A percentile compares a stretch with the other conserved stretches of the same genome.
Evolutionary conservation across 2,797 vertebrate genomes (phyloP).

Genomic region (Botia kubotai): DNA sequence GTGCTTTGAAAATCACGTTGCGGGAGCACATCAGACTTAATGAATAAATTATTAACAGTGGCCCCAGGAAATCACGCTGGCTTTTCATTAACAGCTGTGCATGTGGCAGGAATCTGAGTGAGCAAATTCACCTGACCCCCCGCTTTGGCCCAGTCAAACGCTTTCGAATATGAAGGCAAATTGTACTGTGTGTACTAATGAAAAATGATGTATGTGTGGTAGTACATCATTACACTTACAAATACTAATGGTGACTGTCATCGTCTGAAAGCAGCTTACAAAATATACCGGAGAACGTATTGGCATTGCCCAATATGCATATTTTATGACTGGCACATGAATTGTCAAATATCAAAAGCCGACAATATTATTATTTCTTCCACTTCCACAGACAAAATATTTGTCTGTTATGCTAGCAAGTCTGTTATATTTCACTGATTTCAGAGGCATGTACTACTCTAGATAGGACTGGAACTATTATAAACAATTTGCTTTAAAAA

Average conservation of each 20-base stretch:
- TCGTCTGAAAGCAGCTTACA: too few species aligned
- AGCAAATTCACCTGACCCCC: slow-evolving; percentile 77
- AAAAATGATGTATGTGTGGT: too few species aligned
- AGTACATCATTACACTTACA: too few species aligned
- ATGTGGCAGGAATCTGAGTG: slow-evolving; percentile 37
- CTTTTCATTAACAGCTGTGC: slow-evolving; percentile 37
- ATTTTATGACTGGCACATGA: neutral
- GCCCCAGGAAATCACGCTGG: slow-evolving; percentile 60
- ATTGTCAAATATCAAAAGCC: neutral
- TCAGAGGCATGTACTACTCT: too few species aligned
- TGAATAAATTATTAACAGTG: slow-evolving; percentile 68
- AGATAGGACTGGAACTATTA: too few species aligned
- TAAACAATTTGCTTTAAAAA: too few species aligned
- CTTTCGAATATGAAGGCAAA: slow-evolving; percentile 10
- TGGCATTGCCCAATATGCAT: neutral
- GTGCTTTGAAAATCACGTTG: slow-evolving; percentile 54
- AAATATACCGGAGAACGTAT: neutral
- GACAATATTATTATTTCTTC: too few species aligned
- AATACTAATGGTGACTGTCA: too few species aligned
- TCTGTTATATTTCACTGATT: too few species aligned
- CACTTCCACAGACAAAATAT: too few species aligned
- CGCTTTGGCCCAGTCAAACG: slow-evolving; percentile 67
- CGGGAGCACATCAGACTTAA: slow-evolving; percentile 55
- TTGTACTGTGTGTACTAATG: neutral
- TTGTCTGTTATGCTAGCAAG: too few species aligned